Evolutionary conservation across 2,797 vertebrate genomes (phyloP), one percentile per base, ranked within the genome.

Genomic region (Typhlichthys subterraneus): DNA sequence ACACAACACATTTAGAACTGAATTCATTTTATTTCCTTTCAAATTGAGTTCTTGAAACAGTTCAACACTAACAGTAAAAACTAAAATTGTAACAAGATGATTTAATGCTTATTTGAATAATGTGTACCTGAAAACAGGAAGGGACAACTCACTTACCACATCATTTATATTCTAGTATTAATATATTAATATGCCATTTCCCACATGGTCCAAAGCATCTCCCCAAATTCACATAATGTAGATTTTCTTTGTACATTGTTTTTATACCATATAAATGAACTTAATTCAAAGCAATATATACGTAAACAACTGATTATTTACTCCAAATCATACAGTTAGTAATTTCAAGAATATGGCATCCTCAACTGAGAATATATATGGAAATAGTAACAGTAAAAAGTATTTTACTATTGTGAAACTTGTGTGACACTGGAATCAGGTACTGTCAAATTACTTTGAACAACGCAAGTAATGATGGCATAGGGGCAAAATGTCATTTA

Each of bases 1-100:
- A 57, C 1, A 64, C 4, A 6, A 54, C 31, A 58, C 8, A 12
- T 38, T 74, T 54, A 78, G 47, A 78, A 76, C 68, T 70, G 59
- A 76, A 62, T 66, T 72, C 62, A 81, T 65, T 93, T 92, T 90
- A 92, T 92, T 92, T 86, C 70, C 75, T 89, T 89, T 74, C 71
- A 91, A 91, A 90, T 67, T 62, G 51, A 83, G 74, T 76, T 76
- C 82, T 58, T 84, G 59, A 77, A 87, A 83, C 63, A 71, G 76
- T 87, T 86, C 60, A 79, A 85, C 82, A 65, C 54, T 38, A 38
- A 38, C 33, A 38, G 33, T 38, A 38, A 38, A 5, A 38, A 7
- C 19, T 38, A 38, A 38, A 38, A 38, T 5, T 38, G 33, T 5
- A 38, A 7, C 7, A 38, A 38, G 7, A 38, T 5, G 33, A 38